These are phyloP conservation scores for Phragmatobia fuliginosa DNA, from an alignment of 2,888 invertebrate genomes.

Conservation along the genomic window DNA sequence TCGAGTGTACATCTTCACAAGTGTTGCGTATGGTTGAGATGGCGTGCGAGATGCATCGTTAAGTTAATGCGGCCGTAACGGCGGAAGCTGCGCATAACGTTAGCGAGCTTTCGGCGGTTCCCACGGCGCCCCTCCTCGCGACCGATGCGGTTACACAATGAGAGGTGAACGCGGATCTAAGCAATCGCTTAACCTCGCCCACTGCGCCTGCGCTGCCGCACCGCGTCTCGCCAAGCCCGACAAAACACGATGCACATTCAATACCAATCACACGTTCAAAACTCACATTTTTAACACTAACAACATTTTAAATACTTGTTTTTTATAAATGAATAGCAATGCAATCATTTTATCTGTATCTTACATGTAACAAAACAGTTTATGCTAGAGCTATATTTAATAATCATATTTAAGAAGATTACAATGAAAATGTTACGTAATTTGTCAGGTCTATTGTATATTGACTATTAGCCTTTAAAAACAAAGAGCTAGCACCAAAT, in stretches of 20 bases:
- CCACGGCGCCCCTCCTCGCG: slow-evolving; percentile 77
- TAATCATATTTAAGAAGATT: background rate
- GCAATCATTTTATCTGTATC: background rate
- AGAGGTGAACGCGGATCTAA: slow-evolving; percentile 87
- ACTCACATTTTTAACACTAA: slow-evolving; percentile 37
- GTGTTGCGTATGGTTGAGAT: slow-evolving; percentile 62
- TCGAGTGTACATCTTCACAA: slow-evolving; percentile 57
- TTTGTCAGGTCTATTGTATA: background rate
- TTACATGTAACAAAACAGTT: background rate
- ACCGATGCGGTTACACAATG: slow-evolving; percentile 81
- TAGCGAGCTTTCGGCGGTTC: slow-evolving; percentile 84
- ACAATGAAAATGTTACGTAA: background rate
- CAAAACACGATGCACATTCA: slow-evolving; percentile 47
- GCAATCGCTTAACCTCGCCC: slow-evolving; percentile 87
- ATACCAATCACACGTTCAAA: slow-evolving; percentile 50
- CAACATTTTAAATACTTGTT: slow-evolving; percentile 30
- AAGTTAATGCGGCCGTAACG: slow-evolving; percentile 76
- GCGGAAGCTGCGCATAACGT: slow-evolving; percentile 81
- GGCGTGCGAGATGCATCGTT: slow-evolving; percentile 79
- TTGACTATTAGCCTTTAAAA: background rate
- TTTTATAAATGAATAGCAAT: slow-evolving; percentile 2
- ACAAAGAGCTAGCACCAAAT: background rate
- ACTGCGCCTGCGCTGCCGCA: slow-evolving; percentile 70
- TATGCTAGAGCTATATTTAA: background rate
- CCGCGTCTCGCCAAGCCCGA: slow-evolving; percentile 42